Evolutionary conservation across 1,140 invertebrate species (phyloP), one percentile per base, ranked within the genome.

Genomic region (Gonatopus flavifemur): DNA sequence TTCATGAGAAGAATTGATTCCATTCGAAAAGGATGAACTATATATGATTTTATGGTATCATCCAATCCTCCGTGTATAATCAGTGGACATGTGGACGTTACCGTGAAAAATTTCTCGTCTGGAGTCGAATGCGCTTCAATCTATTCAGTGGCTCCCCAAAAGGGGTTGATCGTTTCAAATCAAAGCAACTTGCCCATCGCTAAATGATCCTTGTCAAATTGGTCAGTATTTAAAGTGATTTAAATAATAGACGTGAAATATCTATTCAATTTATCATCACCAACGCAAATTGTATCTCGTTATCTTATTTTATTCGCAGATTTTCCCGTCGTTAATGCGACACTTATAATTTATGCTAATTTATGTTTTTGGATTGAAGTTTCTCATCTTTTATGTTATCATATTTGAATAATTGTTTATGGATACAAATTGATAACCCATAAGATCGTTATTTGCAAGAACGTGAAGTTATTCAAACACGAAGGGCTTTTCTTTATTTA

Each of bases 121-220:
- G 57, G 52, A 59, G 65, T 68, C 57, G 63, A 70, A 69, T 68
- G 64, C 59, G 65, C 65, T 60, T 55, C 64, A 52, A 59, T 65
- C 49, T 44, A 64, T 72, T 59, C 52, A 59, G 51, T 56, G 59
- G 52, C 49, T 32, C 44, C 49, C 39, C 43, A 40, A 54, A 64
- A 66, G 61, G 66, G 63, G 60, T 63, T 57, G 50, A 52, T 62
- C 59, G 60, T 64, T 64, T 64, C 54, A 55, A 61, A 52, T 55
- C 49, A 25, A 54, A 56, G 51, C 55, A 64, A 55, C 60, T 52
- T 58, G 57, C 53, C 64, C 55, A 58, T 41, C 46, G 52, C 58
- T 36, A 64, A 67, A 72, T 60, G 65, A 69, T 52, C 59, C 68
- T 63, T 61, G 49, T 54, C 66, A 55, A 71, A 70, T 72, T 41